phyloP scores from a whole-genome alignment of 2,888 invertebrate genomes.

The Thysanoteuthis rhombus region DNA sequence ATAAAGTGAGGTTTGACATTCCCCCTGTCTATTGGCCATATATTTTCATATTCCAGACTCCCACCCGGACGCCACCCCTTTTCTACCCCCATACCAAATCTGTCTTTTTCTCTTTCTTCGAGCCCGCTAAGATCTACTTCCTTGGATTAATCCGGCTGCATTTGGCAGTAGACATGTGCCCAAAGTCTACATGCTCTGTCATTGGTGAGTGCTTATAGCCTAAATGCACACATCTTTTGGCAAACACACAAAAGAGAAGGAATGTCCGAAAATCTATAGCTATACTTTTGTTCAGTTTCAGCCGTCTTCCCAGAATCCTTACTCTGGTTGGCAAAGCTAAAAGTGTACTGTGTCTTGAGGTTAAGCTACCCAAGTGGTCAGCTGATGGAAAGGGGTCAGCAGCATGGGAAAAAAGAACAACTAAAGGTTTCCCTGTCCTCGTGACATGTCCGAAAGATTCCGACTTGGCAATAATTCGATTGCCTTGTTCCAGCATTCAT shows the following conservation, averaged over 20 bases:
- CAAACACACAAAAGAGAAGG: background rate
- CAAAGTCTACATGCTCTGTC: background rate
- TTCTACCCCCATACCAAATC: no score
- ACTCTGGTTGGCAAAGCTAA: background rate
- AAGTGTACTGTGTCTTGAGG: background rate
- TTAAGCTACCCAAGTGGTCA: background rate
- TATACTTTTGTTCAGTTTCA: background rate
- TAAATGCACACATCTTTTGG: background rate
- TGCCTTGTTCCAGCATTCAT: no score
- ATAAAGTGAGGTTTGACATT: background rate
- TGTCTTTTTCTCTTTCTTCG: background rate
- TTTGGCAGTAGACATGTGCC: background rate
- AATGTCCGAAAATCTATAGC: background rate
- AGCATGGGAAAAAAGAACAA: background rate
- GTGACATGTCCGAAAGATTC: no score
- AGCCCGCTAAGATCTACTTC: background rate
- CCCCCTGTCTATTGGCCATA: background rate
- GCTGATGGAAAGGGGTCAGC: background rate
- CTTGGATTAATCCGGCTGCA: background rate
- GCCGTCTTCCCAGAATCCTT: no score
- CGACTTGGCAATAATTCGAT: no score
- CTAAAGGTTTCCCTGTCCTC: background rate
- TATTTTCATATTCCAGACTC: background rate
- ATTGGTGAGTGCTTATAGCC: background rate
- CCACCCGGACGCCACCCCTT: background rate